phyloP scores from a whole-genome alignment of 2,113 vertebrate genomes.

The Aptenodytes patagonicus region DNA sequence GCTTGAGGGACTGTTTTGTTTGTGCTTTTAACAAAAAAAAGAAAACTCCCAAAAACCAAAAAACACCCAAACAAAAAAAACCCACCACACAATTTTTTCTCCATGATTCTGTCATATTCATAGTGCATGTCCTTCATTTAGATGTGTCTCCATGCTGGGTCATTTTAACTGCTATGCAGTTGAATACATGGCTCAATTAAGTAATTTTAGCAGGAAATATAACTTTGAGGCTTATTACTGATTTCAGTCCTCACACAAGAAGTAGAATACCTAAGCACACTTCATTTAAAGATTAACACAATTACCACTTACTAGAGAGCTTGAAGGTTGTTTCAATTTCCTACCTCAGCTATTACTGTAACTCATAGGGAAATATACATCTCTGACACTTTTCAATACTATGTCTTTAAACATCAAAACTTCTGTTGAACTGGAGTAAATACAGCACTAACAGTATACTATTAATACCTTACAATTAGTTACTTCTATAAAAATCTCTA shows the following conservation, averaged over 20 bases:
- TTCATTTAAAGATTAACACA: background rate
- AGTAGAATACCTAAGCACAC: background rate
- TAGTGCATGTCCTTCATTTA: background rate
- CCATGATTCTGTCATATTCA: background rate
- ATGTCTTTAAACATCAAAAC: background rate
- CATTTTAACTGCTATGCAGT: background rate
- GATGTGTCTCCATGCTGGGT: background rate
- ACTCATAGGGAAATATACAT: background rate
- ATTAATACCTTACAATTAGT: background rate
- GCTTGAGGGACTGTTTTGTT: background rate
- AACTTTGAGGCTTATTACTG: background rate
- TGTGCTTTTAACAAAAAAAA: background rate
- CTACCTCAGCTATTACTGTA: background rate
- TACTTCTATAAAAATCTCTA: background rate
- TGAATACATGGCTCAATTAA: background rate
- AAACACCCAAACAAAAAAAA: background rate
- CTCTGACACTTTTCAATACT: background rate
- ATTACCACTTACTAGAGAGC: background rate
- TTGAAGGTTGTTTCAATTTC: background rate
- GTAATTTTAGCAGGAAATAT: background rate
- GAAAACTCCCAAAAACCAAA: background rate
- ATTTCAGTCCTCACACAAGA: background rate
- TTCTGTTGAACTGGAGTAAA: background rate
- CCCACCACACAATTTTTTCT: background rate
- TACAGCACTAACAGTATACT: background rate